Percentiles rank a stretch among this genome's conserved stretches.
These are phyloP conservation scores for Piprites chloris DNA, from an alignment of 2,113 vertebrate species.

Conservation along the genomic window DNA sequence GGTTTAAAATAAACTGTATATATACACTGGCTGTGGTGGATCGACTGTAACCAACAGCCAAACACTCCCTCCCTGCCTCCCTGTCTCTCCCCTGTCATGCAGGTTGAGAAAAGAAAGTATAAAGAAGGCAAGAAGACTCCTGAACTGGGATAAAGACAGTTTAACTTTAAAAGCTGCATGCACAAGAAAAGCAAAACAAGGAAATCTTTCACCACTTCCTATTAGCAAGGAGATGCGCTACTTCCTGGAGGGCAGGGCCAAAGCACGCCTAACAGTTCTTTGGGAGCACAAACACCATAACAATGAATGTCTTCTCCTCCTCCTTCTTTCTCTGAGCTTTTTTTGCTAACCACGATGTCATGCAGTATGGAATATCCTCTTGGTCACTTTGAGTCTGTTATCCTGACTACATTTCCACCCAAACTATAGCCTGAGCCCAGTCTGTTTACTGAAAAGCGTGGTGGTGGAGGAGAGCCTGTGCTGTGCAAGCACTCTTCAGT, in stretches of 20 bases:
- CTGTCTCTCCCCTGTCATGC: background rate
- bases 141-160: background rate
- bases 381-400: background rate
- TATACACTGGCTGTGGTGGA: no score
- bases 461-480: background rate
- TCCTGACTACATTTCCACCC: background rate
- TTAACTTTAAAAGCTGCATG: background rate
- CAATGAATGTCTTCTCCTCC: background rate
- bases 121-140: background rate
- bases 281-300: background rate
- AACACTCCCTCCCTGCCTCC: background rate
- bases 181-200: background rate
- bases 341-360: background rate
- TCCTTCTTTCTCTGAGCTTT: background rate
- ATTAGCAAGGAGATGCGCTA: background rate
- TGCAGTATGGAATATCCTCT: background rate
- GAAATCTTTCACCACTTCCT: background rate
- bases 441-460: background rate
- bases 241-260: background rate
- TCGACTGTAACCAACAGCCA: background rate
- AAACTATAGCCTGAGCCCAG: background rate
- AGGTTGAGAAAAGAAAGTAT: background rate
- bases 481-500: background rate
- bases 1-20: background rate
- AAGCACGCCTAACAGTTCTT: accelerated